phyloP scores from a whole-genome alignment of 2,888 invertebrate genomes.

The Drosophila longiperda region DNA sequence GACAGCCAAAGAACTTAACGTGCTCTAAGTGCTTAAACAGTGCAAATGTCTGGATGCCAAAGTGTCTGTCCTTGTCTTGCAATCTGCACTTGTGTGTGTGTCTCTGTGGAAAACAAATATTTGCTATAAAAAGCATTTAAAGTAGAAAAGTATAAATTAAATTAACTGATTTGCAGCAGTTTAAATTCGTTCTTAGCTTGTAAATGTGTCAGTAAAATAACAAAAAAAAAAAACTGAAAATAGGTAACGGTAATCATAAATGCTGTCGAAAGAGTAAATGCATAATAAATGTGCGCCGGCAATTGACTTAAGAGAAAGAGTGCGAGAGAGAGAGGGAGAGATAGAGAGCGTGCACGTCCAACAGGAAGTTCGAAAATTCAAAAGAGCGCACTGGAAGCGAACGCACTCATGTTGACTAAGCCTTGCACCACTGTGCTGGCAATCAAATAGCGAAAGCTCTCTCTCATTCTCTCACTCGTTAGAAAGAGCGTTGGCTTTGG shows the following conservation, averaged over 20 bases:
- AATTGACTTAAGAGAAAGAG: constrained; percentile 20
- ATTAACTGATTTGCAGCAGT: constrained; percentile 11
- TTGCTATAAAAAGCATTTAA: background rate
- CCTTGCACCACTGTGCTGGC: constrained; percentile 59
- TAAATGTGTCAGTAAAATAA: background rate
- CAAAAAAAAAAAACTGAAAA: background rate
- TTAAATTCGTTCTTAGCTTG: background rate
- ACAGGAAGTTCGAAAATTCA: constrained; percentile 36
- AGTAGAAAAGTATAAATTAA: constrained; percentile 7
- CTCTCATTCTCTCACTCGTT: constrained; percentile 29
- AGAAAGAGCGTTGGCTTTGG: constrained; percentile 50
- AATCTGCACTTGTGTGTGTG: background rate
- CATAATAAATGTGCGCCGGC: constrained; percentile 48
- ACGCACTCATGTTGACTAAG: constrained; percentile 20
- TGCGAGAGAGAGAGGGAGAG: background rate
- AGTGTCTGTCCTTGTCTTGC: constrained; percentile 17
- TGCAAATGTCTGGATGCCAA: constrained; percentile 49
- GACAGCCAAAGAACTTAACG: constrained; percentile 63
- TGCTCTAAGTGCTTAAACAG: constrained; percentile 61
- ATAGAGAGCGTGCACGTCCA: constrained; percentile 15
- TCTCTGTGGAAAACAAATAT: background rate
- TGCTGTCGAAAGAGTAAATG: constrained; percentile 48
- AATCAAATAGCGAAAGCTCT: constrained; percentile 44
- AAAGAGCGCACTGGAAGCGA: constrained; percentile 59
- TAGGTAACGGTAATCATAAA: constrained; percentile 24